Evolutionary conservation across 2,888 invertebrate species (phyloP).

Genomic region (Auanema sp.): DNA sequence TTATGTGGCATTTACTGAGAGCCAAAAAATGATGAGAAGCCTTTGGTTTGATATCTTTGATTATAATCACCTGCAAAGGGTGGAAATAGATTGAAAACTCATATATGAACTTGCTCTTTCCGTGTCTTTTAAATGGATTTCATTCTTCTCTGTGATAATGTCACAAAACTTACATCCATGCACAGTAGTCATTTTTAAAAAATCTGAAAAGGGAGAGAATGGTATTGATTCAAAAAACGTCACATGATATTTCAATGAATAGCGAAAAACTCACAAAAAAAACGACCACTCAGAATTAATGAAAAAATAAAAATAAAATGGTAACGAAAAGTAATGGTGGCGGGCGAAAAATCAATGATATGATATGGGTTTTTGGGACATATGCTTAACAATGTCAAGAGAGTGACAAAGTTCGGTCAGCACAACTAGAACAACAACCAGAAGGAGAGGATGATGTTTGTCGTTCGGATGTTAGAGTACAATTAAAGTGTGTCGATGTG

Average conservation of each 20-base stretch:
- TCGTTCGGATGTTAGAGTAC: no score
- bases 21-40: slow-evolving; percentile 66
- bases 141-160: slow-evolving; percentile 37
- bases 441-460: no score
- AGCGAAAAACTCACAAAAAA: not conserved
- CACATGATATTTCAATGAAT: not conserved
- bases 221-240: not conserved
- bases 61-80: slow-evolving; percentile 26
- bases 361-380: no score
- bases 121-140: slow-evolving; percentile 35
- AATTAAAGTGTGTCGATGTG: no score
- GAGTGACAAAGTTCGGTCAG: no score
- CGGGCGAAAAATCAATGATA: no score
- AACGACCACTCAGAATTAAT: not conserved
- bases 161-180: slow-evolving; percentile 51
- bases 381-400: no score
- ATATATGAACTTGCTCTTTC: slow-evolving; percentile 23
- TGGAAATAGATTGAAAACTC: not conserved
- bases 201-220: slow-evolving; percentile 4
- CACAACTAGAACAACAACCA: no score
- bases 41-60: slow-evolving; percentile 65
- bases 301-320: slow-evolving; percentile 3
- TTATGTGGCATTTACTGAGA: slow-evolving; percentile 64
- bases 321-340: not conserved
- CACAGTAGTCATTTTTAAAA: slow-evolving; percentile 24